Base-by-base conservation (phyloP, 2,888 invertebrate genomes). In the Malthinus seriepunctatus region DNA sequence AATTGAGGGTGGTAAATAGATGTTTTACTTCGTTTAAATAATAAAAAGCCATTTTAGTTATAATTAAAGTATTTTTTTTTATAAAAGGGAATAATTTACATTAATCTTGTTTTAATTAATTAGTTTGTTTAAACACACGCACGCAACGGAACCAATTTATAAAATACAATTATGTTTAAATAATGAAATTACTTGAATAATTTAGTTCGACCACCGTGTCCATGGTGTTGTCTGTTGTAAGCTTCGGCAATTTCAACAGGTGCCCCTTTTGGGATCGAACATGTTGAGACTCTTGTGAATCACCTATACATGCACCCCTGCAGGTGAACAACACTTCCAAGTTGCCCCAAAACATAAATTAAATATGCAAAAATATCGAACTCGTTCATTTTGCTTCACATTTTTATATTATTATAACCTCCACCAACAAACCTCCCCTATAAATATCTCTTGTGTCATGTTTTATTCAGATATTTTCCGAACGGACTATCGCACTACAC, bases 241-340 rank as follows among this genome's bases (percentile, higher is more conserved):
- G 55, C 47, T 49, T 42, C 51, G 50, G 57, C 60, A 63, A 63
- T 51, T 49, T 61, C 60, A 63, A 63, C 63, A 63, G 63, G 63
- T 63, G 63, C 63, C 47, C 62, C 37, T 46, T 46, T 51, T 46
- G 55, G 55, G 51, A 51, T 50, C 51, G 55, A 50, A 55, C 50
- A 54, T 52, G 52, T 37, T 45, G 45, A 34, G 11, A 44, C 52
- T 45, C 52, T 44, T 11, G 34, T 45, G 45, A 51, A 52, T 52
- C 52, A 45, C 44, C 44, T 42, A 52, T 45, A 35, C 35, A 52
- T 45, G 45, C 52, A 52, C 34, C 45, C 45, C 45, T 52, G 52
- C 52, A 52, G 52, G 52, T 52, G 52, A 44, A 44, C 52, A 52
- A 52, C 52, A 52, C 52, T 34, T 52, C 52, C 11, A 34, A n/a